A percentile compares a stretch with the other conserved stretches of the same genome.
These are phyloP conservation scores for Cyprinodon tularosa DNA, from an alignment of 2,113 vertebrate species.

Conservation along the genomic window DNA sequence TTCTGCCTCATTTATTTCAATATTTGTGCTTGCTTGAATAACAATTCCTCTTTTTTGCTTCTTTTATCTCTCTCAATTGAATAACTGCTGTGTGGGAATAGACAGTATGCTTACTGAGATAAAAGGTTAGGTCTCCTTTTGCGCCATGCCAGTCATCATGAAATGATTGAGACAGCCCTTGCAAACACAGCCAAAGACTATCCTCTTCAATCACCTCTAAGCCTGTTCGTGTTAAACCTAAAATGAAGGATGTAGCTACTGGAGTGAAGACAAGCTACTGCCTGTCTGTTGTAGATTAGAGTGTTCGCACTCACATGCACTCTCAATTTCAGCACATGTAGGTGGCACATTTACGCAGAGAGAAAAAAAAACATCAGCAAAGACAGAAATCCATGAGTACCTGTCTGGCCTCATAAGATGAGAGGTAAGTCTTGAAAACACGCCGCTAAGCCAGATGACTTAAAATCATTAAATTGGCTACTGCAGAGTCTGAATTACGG, in stretches of 20 bases:
- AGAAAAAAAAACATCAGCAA: slow-evolving; percentile 31
- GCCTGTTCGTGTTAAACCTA: slow-evolving; percentile 51
- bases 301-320: slow-evolving; percentile 2
- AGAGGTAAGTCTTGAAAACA: slow-evolving; percentile 47
- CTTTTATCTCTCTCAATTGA: slow-evolving; percentile 16
- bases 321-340: slow-evolving; percentile 27
- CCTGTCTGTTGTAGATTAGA: slow-evolving; percentile 66
- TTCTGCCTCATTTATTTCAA: slow-evolving; percentile 10
- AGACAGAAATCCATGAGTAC: slow-evolving; percentile 41
- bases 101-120: slow-evolving; percentile 37
- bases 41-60: not conserved
- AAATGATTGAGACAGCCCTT: slow-evolving; percentile 34
- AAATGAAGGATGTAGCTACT: slow-evolving; percentile 55
- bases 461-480: slow-evolving; percentile 57
- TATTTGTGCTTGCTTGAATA: not conserved
- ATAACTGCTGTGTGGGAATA: slow-evolving; percentile 18
- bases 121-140: slow-evolving; percentile 35
- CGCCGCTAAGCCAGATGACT: slow-evolving; percentile 34
- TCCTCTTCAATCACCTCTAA: slow-evolving; percentile 57
- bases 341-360: slow-evolving; percentile 29
- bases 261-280: slow-evolving; percentile 60
- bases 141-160: slow-evolving; percentile 38
- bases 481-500: slow-evolving; percentile 36
- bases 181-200: slow-evolving; percentile 38
- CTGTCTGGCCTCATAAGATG: slow-evolving; percentile 49